A percentile compares a stretch with the other conserved stretches of the same genome.
phyloP scores from a whole-genome alignment of 2,888 invertebrate species.

The Macroteleia sp. region DNA sequence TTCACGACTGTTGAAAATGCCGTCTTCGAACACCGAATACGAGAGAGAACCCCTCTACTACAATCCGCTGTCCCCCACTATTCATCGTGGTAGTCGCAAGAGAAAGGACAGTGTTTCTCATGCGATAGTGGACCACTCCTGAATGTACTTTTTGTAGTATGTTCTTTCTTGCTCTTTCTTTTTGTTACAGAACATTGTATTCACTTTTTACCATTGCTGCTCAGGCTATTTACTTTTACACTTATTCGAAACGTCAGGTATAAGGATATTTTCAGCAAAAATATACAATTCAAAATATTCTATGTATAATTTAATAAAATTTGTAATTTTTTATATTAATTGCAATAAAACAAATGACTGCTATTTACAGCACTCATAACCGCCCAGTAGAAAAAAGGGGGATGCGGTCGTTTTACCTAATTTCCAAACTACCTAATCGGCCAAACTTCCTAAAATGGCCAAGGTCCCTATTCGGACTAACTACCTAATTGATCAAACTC shows the following conservation, averaged over 20 bases:
- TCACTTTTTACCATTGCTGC: conserved; percentile 11
- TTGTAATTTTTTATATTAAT: too few relatives aligned
- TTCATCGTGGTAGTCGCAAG: conserved; percentile 74
- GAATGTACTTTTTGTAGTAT: conserved; percentile 39
- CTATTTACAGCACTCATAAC: too few relatives aligned
- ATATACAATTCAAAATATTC: too few relatives aligned
- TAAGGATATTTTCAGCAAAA: conserved; percentile 39
- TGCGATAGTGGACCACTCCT: conserved; percentile 47
- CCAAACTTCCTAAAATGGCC: too few relatives aligned
- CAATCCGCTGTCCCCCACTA: too few relatives aligned
- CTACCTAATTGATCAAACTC: too few relatives aligned
- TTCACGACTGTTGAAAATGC: conserved; percentile 76
- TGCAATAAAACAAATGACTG: too few relatives aligned
- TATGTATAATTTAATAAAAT: too few relatives aligned
- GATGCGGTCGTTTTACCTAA: too few relatives aligned
- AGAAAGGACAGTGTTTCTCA: conserved; percentile 82
- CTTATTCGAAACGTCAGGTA: conserved; percentile 21
- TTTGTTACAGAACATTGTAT: conserved; percentile 17
- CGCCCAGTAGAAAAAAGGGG: too few relatives aligned
- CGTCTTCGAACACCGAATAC: conserved; percentile 70
- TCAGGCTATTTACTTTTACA: conserved; percentile 16
- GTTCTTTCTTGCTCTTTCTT: conserved; percentile 28
- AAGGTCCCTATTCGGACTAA: too few relatives aligned
- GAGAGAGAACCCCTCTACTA: conserved; percentile 65
- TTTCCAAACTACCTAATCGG: too few relatives aligned